phyloP scores from a whole-genome alignment of 2,888 invertebrate genomes.

The Stegophylla sp. region DNA sequence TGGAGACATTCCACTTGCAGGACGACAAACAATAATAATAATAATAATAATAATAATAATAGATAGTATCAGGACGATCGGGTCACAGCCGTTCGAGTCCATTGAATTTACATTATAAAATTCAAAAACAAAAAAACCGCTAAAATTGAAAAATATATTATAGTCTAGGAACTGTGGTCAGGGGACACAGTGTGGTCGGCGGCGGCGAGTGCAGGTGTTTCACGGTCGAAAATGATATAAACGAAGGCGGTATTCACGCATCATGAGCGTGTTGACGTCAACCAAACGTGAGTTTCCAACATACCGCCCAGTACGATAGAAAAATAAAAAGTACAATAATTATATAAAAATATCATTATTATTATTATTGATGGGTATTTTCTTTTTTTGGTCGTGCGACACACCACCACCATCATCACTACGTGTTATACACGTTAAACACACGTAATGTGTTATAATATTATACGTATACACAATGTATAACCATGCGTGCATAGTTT shows the following conservation, averaged over 20 bases:
- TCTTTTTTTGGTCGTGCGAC: constrained; percentile 5
- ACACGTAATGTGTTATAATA: not conserved
- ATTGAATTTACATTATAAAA: not conserved
- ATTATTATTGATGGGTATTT: not conserved
- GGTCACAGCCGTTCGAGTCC: too few species aligned
- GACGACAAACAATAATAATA: not conserved
- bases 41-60: too few species aligned
- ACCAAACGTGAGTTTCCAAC: constrained; percentile 36
- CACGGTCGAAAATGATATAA: not conserved
- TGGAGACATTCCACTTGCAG: not conserved
- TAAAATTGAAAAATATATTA: not conserved
- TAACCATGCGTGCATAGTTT: not conserved
- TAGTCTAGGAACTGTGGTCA: not conserved
- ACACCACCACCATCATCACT: not conserved
- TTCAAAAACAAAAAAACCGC: not conserved
- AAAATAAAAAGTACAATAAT: constrained; percentile 14
- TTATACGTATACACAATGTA: not conserved
- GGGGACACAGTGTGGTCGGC: not conserved
- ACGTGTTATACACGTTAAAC: too few species aligned
- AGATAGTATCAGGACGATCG: too few species aligned
- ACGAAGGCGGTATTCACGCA: not conserved
- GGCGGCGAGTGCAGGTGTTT: not conserved
- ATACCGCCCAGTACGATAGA: not conserved
- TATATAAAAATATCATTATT: not conserved
- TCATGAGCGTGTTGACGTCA: constrained; percentile 39